Evolutionary conservation across 2,888 invertebrate genomes (phyloP), one percentile per base, ranked within the genome.

Genomic region (Agrotis clavis): DNA sequence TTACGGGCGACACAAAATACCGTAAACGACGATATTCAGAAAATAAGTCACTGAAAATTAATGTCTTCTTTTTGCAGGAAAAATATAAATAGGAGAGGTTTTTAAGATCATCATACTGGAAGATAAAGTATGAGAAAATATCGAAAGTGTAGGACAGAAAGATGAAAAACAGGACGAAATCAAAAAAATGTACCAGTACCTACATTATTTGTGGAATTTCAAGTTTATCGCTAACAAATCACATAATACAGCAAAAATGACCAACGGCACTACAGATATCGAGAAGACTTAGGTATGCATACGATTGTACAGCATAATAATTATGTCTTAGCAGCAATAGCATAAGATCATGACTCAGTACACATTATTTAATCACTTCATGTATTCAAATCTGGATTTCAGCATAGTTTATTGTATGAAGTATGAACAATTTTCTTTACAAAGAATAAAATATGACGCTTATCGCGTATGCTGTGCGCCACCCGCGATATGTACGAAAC

Each of bases 401-500:
- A 18, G 9, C 14, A 41, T 63, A 3, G 4, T 13, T 4, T 7
- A 9, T 16, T n/a, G n/a, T 62, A 6, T 4, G 5, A 19, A 30
- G 16, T 30, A 30, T 11, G 14, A n/a, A n/a, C 2, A 19, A 13
- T 41, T 67, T 56, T 6, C 2, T 30, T 67, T 13, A n/a, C 4
- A 16, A n/a, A 16, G 0, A 45, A 19, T 21, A 19, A 16, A 47
- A 53, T 67, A 25, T 61, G 51, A 47, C 79, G 76, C 73, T 67
- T 30, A 51, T 61, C 69, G 68, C 68, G 68, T 72, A 67, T 76
- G 64, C 59, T 67, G 57, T 80, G 64, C 30, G 53, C 74, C 79
- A 60, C 53, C 48, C 65, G 74, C 67, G 60, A 77, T 81, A 82
- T 79, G 59, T 87, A 88, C 87, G 90, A 91, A 89, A 91, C 91